Percentiles rank a stretch among this genome's conserved stretches.
phyloP scores from a whole-genome alignment of 2,888 invertebrate species.

The Hypena proboscidalis region DNA sequence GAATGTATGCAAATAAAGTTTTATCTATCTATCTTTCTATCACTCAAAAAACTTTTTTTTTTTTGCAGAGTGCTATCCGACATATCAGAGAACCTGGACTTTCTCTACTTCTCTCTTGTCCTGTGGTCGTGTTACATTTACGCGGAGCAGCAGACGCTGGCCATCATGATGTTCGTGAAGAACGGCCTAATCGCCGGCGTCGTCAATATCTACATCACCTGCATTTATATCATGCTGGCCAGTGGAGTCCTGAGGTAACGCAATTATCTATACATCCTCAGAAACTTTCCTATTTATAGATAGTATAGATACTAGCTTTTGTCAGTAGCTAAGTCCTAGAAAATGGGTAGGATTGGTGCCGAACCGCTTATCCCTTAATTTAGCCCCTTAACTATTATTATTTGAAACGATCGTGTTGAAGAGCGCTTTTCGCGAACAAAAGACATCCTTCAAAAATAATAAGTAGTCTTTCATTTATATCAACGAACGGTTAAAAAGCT shows the following conservation, averaged over 20 bases:
- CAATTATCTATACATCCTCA: not conserved
- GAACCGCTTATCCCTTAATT: no score
- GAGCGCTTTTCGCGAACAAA: no score
- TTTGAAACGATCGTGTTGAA: no score
- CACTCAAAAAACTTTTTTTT: not conserved
- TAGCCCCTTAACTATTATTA: no score
- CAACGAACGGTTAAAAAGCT: no score
- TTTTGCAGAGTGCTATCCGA: conserved; percentile 83
- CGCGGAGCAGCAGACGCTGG: conserved; percentile 94
- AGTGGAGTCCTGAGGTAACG: conserved; percentile 91
- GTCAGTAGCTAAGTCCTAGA: no score
- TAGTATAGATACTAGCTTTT: no score
- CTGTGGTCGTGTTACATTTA: conserved; percentile 95
- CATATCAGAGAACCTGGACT: conserved; percentile 84
- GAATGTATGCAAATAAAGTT: no score
- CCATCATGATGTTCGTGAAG: conserved; percentile 92
- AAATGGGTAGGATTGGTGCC: no score
- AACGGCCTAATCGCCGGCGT: conserved; percentile 91
- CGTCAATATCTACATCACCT: conserved; percentile 91
- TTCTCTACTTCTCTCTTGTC: conserved; percentile 88
- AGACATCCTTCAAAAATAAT: no score
- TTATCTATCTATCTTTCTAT: no score
- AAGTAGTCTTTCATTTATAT: no score
- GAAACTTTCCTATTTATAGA: not conserved
- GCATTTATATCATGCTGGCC: conserved; percentile 89